Conservation (phyloP, 2,113 vertebrate species). For the Variabilichromis moorii region DNA sequence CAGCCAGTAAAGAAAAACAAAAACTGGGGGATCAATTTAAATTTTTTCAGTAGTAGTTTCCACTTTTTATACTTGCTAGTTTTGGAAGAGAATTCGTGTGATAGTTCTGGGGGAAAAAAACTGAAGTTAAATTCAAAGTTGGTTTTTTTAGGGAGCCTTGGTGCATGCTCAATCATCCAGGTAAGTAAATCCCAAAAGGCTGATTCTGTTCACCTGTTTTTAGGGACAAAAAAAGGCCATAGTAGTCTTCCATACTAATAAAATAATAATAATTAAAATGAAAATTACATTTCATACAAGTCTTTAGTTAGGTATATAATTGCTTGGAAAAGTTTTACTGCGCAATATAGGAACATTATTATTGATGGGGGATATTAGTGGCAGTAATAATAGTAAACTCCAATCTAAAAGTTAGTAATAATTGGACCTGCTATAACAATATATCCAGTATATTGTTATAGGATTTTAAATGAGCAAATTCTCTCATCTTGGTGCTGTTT, state of each 20-base stretch:
- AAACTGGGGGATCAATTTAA: not conserved
- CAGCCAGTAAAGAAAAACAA: not conserved
- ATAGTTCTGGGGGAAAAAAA: fast-evolving
- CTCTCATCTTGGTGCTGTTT: not conserved
- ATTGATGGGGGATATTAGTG: not conserved
- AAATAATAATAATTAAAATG: not conserved
- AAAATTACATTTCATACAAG: not conserved
- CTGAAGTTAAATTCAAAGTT: not conserved
- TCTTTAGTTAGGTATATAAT: not conserved
- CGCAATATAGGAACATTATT: not conserved
- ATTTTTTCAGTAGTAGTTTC: not conserved
- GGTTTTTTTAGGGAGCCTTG: not conserved
- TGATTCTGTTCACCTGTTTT: not conserved
- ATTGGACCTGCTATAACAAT: not conserved
- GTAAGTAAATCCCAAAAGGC: not conserved
- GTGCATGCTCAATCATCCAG: not conserved
- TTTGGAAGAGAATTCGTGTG: not conserved
- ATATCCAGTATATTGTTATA: not conserved
- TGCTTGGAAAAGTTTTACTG: not conserved
- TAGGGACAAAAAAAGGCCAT: not conserved
- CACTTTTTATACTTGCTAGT: not conserved
- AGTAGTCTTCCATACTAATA: not conserved
- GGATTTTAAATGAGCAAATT: not conserved
- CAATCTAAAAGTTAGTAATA: not conserved
- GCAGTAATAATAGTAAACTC: not conserved